phyloP scores from a whole-genome alignment of 2,888 invertebrate species.

The Xylota segnis region DNA sequence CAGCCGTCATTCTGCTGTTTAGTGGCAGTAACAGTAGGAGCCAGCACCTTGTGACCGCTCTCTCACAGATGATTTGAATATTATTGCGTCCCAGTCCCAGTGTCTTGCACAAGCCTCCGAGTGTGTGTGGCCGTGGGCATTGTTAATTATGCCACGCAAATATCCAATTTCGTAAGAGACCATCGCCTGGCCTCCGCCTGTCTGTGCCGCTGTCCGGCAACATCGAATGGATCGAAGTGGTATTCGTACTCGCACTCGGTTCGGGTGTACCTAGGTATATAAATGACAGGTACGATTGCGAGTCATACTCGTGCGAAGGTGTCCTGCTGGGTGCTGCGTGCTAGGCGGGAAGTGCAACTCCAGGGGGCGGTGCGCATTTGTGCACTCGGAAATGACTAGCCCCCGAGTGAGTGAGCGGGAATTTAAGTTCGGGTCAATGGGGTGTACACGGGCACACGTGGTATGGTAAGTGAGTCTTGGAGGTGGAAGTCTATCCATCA shows the following conservation, averaged over 20 bases:
- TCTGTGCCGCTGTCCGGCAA: conserved; percentile 61
- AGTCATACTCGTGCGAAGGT: conserved; percentile 61
- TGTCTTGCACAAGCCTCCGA: conserved; percentile 43
- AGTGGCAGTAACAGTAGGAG: conserved; percentile 68
- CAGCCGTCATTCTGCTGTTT: conserved; percentile 64
- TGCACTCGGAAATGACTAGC: conserved; percentile 73
- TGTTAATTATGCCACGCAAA: conserved; percentile 77
- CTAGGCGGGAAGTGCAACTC: conserved; percentile 46
- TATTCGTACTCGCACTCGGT: too few species aligned
- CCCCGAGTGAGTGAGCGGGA: conserved; percentile 70
- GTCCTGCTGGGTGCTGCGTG: conserved; percentile 73
- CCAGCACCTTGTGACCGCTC: conserved; percentile 72
- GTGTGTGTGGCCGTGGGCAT: conserved; percentile 70
- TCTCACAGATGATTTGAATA: conserved; percentile 73
- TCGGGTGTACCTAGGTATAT: too few species aligned
- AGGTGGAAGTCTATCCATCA: conserved; percentile 71
- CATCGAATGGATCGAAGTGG: conserved; percentile 49
- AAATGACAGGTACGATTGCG: conserved; percentile 74
- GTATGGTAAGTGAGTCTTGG: conserved; percentile 26
- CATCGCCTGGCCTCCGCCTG: conserved; percentile 65
- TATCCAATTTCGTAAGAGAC: conserved; percentile 76
- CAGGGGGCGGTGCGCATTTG: conserved; percentile 61
- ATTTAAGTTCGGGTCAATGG: conserved; percentile 38
- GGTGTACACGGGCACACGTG: conserved; percentile 22
- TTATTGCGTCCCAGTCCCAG: conserved; percentile 28